Percentiles rank a stretch among this genome's conserved stretches.
These are phyloP conservation scores for Ecdyonurus torrentis DNA, from an alignment of 2,888 invertebrate genomes.

Conservation along the genomic window DNA sequence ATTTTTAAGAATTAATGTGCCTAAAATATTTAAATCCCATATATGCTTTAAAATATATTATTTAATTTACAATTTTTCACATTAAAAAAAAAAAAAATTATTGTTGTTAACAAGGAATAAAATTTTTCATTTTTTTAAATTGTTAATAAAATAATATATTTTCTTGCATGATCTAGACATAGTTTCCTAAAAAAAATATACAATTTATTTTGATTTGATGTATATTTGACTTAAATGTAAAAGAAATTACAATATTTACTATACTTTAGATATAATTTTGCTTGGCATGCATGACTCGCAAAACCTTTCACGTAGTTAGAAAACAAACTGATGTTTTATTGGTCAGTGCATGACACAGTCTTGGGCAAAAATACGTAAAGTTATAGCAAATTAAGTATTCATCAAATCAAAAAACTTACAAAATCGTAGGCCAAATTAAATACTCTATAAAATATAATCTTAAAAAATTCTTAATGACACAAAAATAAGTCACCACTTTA, in stretches of 20 bases:
- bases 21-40: not conserved
- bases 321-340: not conserved
- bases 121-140: too few relatives aligned
- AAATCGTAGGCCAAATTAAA: not conserved
- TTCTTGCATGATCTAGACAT: too few relatives aligned
- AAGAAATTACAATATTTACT: not conserved
- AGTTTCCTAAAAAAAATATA: not conserved
- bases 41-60: not conserved
- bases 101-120: too few relatives aligned
- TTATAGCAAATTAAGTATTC: not conserved
- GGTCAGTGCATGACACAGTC: not conserved
- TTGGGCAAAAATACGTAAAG: not conserved
- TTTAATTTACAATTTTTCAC: too few relatives aligned
- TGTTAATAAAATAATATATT: too few relatives aligned
- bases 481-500: too few relatives aligned
- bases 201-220: not conserved
- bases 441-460: not conserved
- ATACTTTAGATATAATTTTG: not conserved
- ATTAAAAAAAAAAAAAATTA: too few relatives aligned
- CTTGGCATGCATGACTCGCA: not conserved
- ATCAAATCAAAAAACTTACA: not conserved
- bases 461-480: not conserved
- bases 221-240: not conserved
- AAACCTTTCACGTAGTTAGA: not conserved
- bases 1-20: not conserved